These are phyloP conservation scores for Morelia viridis DNA, from an alignment of 2,797 vertebrate genomes.

Conservation along the genomic window DNA sequence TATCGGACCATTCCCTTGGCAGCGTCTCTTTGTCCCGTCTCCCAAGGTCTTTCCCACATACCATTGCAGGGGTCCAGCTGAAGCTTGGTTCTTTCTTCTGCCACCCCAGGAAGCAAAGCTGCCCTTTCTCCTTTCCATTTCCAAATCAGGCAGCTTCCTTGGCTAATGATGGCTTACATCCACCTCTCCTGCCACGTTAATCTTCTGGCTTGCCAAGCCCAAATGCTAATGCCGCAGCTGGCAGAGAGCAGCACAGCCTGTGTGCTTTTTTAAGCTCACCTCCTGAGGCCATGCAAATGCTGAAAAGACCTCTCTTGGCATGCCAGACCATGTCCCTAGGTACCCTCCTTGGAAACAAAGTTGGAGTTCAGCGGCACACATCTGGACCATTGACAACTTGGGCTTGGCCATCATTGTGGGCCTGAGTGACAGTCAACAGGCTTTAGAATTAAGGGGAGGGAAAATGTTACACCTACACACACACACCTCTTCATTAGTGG, in stretches of 20 bases:
- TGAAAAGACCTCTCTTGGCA: neutral
- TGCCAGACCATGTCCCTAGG: fast-evolving
- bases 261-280: fast-evolving
- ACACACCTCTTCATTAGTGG: neutral
- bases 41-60: too few species aligned
- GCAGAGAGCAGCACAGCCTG: neutral
- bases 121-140: neutral
- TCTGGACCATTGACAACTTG: constrained; percentile 25
- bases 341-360: neutral
- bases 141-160: neutral
- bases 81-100: neutral
- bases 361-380: neutral
- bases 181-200: neutral
- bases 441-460: too few species aligned
- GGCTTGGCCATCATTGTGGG: neutral
- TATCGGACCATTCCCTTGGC: too few species aligned
- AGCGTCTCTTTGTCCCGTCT: too few species aligned
- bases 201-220: neutral
- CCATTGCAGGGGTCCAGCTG: neutral
- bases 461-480: neutral
- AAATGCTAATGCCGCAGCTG: neutral
- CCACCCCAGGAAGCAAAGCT: neutral
- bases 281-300: neutral
- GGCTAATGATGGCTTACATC: fast-evolving
- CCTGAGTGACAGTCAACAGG: neutral